Evolutionary conservation across 1,140 invertebrate genomes (phyloP), one percentile per base, ranked within the genome.

Genomic region (Aphidius gifuensis): DNA sequence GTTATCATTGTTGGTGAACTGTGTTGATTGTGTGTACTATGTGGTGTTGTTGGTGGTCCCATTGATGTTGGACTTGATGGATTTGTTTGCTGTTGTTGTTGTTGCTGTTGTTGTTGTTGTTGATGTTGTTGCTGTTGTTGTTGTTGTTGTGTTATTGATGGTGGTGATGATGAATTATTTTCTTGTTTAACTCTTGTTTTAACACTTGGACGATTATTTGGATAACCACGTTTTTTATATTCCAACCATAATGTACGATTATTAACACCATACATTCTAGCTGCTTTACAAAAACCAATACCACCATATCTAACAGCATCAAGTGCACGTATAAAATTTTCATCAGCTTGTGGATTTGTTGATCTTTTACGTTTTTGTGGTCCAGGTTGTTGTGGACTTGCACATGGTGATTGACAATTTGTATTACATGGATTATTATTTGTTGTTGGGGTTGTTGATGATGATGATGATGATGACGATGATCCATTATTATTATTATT

Each of bases 201-300:
- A 39, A 90, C 85, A 71, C 88, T 90, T 1, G 89, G 86, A 58
- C 90, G 76, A 64, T 86, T 89, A 64, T 90, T 88, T 2, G 89
- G 89, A 72, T 92, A 92, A 0, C 91, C 91, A 16, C 88, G 83
- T 74, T 90, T 91, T 68, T 91, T 91, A 71, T 92, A 92, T 69
- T 93, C 90, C 11, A 92, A 80, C 91, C 91, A 93, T 1, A 93
- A 75, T 0, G 91, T 92, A 44, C 90, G 82, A 76, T 92, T 92
- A 77, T 92, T 93, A 2, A 92, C 90, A 11, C 90, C 90, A 73
- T 88, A 92, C 76, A 91, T 85, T 46, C 89, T 82, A 0, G 90
- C 91, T 6, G 90, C 90, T 68, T 92, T 92, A 75, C 90, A 92
- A 76, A 92, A 92, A 2, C 91, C 91, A 63, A 92, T 91, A 21